These are phyloP conservation scores for Tyrophagus putrescentiae DNA, from an alignment of 1,140 invertebrate genomes.

Conservation along the genomic window DNA sequence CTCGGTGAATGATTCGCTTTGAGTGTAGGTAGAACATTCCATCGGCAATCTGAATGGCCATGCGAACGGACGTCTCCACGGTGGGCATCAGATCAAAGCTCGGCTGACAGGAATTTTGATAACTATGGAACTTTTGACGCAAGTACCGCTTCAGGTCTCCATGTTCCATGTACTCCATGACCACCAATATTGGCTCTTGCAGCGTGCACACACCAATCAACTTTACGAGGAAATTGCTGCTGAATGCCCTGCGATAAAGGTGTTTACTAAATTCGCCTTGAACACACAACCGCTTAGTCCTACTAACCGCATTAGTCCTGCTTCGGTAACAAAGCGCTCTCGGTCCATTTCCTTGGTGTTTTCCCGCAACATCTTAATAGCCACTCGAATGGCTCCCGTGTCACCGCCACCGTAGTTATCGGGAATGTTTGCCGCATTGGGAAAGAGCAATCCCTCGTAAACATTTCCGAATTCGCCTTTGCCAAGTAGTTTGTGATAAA, in stretches of 20 bases:
- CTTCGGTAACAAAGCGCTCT: slow-evolving; percentile 86
- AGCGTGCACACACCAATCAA: slow-evolving; percentile 82
- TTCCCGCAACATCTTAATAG: slow-evolving; percentile 46
- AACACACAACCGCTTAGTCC: slow-evolving; percentile 91
- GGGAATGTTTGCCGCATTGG: background rate
- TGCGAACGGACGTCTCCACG: slow-evolving; percentile 30
- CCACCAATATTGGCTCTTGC: slow-evolving; percentile 69
- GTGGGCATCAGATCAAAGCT: background rate
- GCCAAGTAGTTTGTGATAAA: background rate
- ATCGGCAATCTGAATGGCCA: slow-evolving; percentile 57
- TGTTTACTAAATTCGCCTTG: background rate
- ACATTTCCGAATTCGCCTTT: slow-evolving; percentile 13
- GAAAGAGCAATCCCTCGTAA: background rate
- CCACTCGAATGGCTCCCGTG: slow-evolving; percentile 10
- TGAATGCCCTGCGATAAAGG: slow-evolving; percentile 42
- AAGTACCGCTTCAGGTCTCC: slow-evolving; percentile 89
- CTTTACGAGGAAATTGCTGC: slow-evolving; percentile 81
- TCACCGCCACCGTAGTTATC: background rate
- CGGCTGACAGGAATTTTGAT: slow-evolving; percentile 27
- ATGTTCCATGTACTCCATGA: slow-evolving; percentile 92
- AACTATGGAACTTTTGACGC: slow-evolving; percentile 62
- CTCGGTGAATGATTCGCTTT: slow-evolving; percentile 91
- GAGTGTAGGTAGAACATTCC: slow-evolving; percentile 88
- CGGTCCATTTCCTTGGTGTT: slow-evolving; percentile 77
- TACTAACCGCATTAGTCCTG: slow-evolving; percentile 70